Conservation (phyloP, 2,888 invertebrate species). For the Diachrysia chrysitis region DNA sequence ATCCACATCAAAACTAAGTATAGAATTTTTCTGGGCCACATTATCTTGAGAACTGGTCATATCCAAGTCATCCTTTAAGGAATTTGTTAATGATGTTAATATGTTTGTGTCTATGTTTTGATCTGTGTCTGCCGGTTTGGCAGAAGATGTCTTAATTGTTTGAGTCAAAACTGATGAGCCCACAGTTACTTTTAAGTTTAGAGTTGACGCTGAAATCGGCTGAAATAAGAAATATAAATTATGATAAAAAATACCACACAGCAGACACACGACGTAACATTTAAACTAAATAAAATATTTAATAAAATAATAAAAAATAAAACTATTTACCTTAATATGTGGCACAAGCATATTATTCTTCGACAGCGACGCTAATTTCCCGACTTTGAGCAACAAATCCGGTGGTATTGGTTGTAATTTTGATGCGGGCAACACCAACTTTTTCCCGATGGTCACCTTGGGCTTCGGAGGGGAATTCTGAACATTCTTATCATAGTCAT, state of each 20-base stretch:
- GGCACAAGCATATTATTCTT: slow-evolving; percentile 43
- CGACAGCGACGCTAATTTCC: slow-evolving; percentile 55
- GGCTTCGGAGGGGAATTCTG: not conserved
- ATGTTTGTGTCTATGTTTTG: slow-evolving; percentile 33
- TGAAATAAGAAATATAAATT: slow-evolving; percentile 52
- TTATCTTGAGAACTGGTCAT: slow-evolving; percentile 19
- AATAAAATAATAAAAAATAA: not conserved
- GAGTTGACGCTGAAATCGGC: slow-evolving; percentile 60
- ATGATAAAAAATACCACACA: too few species aligned
- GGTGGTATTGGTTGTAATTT: slow-evolving; percentile 81
- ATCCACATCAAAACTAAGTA: slow-evolving; percentile 63
- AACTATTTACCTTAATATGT: slow-evolving; percentile 41
- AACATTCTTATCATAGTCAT: slow-evolving; percentile 52
- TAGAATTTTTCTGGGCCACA: slow-evolving; percentile 37
- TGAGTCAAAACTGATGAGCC: slow-evolving; percentile 75
- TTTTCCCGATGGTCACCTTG: slow-evolving; percentile 48
- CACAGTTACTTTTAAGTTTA: slow-evolving; percentile 74
- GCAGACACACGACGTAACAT: too few species aligned
- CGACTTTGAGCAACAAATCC: slow-evolving; percentile 73
- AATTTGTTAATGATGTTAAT: slow-evolving; percentile 24
- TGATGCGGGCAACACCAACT: slow-evolving; percentile 79
- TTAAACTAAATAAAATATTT: not conserved
- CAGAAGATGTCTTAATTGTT: slow-evolving; percentile 65
- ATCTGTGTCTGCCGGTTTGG: slow-evolving; percentile 29
- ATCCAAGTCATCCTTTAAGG: slow-evolving; percentile 42